A percentile compares a stretch with the other conserved stretches of the same genome.
Conservation (phyloP, 2,113 vertebrate genomes). For the Cyanoderma ruficeps region DNA sequence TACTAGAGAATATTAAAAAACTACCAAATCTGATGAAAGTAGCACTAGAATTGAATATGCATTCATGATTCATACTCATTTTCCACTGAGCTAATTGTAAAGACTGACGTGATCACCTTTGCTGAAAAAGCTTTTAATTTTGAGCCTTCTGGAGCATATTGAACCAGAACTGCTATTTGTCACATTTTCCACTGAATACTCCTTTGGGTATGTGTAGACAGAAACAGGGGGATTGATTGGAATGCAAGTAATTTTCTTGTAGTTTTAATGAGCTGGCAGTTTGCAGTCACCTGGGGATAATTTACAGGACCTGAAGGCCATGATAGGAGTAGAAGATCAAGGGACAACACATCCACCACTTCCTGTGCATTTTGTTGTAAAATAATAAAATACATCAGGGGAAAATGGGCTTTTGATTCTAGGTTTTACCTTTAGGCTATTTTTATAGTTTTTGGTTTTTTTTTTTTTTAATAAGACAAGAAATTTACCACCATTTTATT, state of each 20-base stretch:
- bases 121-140: not conserved
- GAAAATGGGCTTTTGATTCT: not conserved
- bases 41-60: not conserved
- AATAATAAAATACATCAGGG: not conserved
- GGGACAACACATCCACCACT: not conserved
- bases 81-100: not conserved
- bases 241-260: not conserved
- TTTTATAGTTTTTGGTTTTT: not conserved
- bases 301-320: not conserved
- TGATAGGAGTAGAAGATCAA: not conserved
- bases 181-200: not conserved
- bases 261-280: not conserved
- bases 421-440: not conserved
- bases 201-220: not conserved
- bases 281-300: not conserved
- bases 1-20: not conserved
- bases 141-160: not conserved
- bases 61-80: not conserved
- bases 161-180: not conserved
- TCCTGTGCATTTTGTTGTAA: not conserved
- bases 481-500: not conserved
- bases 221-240: not conserved
- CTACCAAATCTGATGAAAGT: not conserved
- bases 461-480: not conserved
- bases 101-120: not conserved